These are phyloP conservation scores for Clarias pachynema DNA, from an alignment of 2,797 vertebrate species.

Conservation along the genomic window DNA sequence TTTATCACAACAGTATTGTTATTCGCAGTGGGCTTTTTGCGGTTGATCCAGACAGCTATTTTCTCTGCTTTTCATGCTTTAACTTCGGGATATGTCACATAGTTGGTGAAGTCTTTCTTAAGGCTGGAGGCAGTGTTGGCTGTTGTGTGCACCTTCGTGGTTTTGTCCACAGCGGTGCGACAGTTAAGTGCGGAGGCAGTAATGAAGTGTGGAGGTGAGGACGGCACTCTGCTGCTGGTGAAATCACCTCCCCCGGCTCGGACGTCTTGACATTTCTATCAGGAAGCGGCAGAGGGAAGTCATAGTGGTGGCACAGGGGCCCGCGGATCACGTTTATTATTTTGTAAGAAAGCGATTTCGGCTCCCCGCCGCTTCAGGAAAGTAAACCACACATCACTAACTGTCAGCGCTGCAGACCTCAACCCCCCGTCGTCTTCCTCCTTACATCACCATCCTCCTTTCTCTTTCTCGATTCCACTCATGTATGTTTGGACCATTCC, in stretches of 20 bases:
- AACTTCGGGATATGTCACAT: neutral
- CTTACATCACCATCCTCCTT: slow-evolving; percentile 1
- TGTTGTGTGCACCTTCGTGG: neutral
- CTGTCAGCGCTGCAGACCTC: slow-evolving; percentile 42
- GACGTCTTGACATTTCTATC: slow-evolving; percentile 60
- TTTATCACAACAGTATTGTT: neutral
- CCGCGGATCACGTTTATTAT: slow-evolving; percentile 61
- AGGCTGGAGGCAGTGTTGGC: neutral
- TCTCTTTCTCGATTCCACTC: slow-evolving; percentile 34
- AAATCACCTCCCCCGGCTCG: slow-evolving; percentile 43
- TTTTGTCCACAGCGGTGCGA: slow-evolving; percentile 25
- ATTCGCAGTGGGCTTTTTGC: too few species aligned
- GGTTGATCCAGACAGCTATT: neutral
- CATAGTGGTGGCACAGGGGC: slow-evolving; percentile 38
- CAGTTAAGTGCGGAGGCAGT: slow-evolving; percentile 49
- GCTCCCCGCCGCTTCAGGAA: slow-evolving; percentile 53
- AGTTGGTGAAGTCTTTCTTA: neutral
- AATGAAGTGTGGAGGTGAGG: slow-evolving; percentile 51
- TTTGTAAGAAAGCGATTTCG: slow-evolving; percentile 58
- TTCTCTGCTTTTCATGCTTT: neutral
- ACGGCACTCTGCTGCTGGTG: slow-evolving; percentile 26
- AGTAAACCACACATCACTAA: slow-evolving; percentile 59
- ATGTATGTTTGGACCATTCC: slow-evolving; percentile 26
- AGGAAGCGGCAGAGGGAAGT: slow-evolving; percentile 39
- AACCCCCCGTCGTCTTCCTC: slow-evolving; percentile 27